Conservation (phyloP, 2,888 invertebrate genomes). For the Yponomeuta cagnagella region DNA sequence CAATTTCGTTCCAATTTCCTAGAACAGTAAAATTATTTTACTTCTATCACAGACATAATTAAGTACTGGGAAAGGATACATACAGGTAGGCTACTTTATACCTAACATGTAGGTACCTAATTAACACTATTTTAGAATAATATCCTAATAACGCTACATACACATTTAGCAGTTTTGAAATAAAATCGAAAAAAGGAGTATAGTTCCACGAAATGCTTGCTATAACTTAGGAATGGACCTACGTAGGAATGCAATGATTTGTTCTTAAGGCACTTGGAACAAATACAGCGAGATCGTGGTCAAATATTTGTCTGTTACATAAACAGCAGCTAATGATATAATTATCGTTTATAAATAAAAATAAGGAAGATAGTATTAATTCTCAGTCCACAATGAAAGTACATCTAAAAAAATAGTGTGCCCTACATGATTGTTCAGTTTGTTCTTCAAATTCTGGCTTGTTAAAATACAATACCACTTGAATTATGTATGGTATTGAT, state of each 20-base stretch:
- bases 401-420: neutral
- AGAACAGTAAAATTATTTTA: conserved; percentile 21
- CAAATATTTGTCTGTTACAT: conserved; percentile 25
- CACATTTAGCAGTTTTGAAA: neutral
- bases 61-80: conserved; percentile 20
- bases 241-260: conserved; percentile 64
- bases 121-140: conserved; percentile 18
- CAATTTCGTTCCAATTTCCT: neutral
- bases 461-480: neutral
- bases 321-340: conserved; percentile 1
- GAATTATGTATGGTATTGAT: no score
- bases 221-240: conserved; percentile 44
- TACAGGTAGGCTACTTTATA: conserved; percentile 17
- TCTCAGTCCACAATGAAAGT: neutral
- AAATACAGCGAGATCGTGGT: conserved; percentile 57
- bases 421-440: no score
- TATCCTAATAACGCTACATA: neutral
- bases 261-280: conserved; percentile 74
- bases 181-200: neutral
- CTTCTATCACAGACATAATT: conserved; percentile 61
- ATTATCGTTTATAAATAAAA: neutral
- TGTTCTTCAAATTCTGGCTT: neutral
- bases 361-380: neutral
- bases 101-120: conserved; percentile 18
- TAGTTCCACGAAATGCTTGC: neutral